Conservation (phyloP, 1,140 invertebrate genomes). For the Ruditapes philippinarum region DNA sequence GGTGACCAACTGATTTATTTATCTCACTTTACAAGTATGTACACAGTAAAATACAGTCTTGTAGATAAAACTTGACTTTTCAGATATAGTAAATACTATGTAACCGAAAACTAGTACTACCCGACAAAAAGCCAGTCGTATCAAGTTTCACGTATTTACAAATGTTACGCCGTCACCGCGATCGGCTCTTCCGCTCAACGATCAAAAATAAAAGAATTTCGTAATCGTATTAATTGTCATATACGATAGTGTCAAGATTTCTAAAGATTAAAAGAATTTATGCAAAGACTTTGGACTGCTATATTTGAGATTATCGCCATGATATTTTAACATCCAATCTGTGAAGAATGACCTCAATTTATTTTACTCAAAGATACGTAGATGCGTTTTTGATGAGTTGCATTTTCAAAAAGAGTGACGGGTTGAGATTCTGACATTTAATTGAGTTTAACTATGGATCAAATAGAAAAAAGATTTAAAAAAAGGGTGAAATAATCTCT, state of each 20-base stretch:
- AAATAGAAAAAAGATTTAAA: too few relatives aligned
- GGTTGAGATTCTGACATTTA: too few relatives aligned
- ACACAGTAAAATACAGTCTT: neutral
- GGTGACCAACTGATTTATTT: neutral
- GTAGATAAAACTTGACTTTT: neutral
- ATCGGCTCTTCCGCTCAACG: conserved; percentile 30
- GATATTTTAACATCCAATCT: neutral
- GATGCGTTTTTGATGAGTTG: too few relatives aligned
- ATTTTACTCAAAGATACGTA: too few relatives aligned
- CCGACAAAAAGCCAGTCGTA: neutral
- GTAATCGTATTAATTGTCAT: conserved; percentile 59
- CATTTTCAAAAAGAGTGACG: too few relatives aligned
- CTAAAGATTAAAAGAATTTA: conserved; percentile 18
- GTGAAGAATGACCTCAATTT: too few relatives aligned
- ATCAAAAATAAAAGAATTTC: conserved; percentile 50
- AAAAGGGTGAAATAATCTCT: too few relatives aligned
- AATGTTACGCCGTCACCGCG: conserved; percentile 8
- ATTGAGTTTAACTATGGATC: too few relatives aligned
- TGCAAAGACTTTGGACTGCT: neutral
- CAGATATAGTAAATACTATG: neutral
- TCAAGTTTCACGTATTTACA: conserved; percentile 4
- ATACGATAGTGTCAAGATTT: conserved; percentile 34
- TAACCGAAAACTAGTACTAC: conserved; percentile 14
- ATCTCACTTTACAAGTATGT: neutral
- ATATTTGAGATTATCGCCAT: neutral